Conservation (phyloP, 2,888 invertebrate genomes). For the Erebia palarica region DNA sequence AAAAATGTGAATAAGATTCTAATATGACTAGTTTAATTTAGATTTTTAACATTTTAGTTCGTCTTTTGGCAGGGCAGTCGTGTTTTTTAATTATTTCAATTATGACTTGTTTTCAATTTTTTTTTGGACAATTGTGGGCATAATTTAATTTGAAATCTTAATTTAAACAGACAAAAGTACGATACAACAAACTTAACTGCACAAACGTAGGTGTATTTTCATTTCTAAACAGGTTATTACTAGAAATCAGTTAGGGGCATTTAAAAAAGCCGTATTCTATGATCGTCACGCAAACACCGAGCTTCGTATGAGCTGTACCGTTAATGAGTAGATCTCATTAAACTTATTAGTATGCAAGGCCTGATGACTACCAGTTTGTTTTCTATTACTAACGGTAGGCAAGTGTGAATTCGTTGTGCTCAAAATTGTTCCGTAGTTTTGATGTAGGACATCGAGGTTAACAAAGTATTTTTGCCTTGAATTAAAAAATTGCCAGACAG, state of each 20-base stretch:
- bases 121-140: too few species aligned
- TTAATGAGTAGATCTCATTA: conserved; percentile 41
- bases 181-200: neutral
- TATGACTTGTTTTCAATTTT: too few species aligned
- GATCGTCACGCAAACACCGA: conserved; percentile 20
- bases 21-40: too few species aligned
- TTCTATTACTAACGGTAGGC: conserved; percentile 30
- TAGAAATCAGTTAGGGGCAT: conserved; percentile 30
- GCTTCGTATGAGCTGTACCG: conserved; percentile 12
- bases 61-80: too few species aligned
- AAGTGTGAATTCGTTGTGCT: neutral
- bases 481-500: too few species aligned
- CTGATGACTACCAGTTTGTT: conserved; percentile 38
- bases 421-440: conserved; percentile 9
- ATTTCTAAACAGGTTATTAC: conserved; percentile 23
- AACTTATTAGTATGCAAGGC: conserved; percentile 36
- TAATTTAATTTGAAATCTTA: neutral
- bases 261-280: conserved; percentile 33
- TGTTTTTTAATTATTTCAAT: too few species aligned
- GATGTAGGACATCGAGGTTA: neutral
- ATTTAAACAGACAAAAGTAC: neutral
- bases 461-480: neutral
- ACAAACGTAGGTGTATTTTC: neutral
- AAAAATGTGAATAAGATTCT: too few species aligned
- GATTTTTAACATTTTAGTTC: too few species aligned